Conservation (phyloP, 1,140 invertebrate species). For the Drosophila pseudoobscura region DNA sequence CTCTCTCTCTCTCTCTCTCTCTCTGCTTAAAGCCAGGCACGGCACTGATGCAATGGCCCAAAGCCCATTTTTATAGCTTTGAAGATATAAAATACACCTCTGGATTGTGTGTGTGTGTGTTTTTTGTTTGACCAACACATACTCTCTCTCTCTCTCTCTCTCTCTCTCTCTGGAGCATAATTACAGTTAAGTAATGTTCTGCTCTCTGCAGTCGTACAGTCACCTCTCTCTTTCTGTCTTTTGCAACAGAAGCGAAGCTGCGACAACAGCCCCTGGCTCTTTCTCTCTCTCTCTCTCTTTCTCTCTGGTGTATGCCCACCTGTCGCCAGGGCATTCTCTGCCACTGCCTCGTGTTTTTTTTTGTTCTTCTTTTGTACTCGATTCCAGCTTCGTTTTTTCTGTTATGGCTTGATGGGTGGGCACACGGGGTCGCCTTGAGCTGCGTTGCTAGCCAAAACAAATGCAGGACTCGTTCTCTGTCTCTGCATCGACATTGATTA, state of each 20-base stretch:
- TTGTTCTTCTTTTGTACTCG: neutral
- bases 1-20: conserved; percentile 4
- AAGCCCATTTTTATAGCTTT: no score
- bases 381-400: conserved; percentile 17
- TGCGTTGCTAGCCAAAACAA: conserved; percentile 70
- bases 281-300: neutral
- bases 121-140: conserved; percentile 47
- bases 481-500: conserved; percentile 1
- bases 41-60: no score
- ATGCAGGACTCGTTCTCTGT: conserved; percentile 20
- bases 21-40: no score
- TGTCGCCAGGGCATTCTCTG: conserved; percentile 21
- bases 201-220: neutral
- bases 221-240: no score
- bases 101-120: no score
- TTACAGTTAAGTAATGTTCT: conserved; percentile 55
- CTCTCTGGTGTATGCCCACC: conserved; percentile 14
- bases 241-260: neutral
- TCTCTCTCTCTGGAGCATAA: conserved; percentile 12
- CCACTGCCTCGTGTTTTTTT: neutral
- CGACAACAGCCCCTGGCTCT: neutral
- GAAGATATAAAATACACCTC: no score
- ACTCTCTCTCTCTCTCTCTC: conserved; percentile 20
- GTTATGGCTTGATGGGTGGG: conserved; percentile 20
- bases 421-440: neutral